A percentile compares a stretch with the other conserved stretches of the same genome.
Evolutionary conservation across 2,888 invertebrate species (phyloP).

Genomic region (Mayetiola destructor): DNA sequence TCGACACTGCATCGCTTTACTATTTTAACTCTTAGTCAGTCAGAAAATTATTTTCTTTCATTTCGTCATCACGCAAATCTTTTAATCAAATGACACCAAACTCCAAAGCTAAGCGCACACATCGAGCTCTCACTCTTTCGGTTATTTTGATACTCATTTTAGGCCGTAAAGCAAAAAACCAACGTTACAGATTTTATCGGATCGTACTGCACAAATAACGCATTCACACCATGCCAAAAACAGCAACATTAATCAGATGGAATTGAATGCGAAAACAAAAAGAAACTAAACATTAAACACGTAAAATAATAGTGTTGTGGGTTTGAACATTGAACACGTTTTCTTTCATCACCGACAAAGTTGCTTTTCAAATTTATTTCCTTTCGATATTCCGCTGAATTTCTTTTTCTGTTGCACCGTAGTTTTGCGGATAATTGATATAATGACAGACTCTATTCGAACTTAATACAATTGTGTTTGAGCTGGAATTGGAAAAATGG

Average conservation of each 20-base stretch:
- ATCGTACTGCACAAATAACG: no score
- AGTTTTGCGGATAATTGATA: constrained; percentile 4
- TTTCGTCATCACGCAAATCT: constrained; percentile 1
- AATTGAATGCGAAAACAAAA: neutral
- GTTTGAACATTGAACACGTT: neutral
- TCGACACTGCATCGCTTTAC: no score
- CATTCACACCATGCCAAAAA: neutral
- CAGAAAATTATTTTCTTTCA: neutral
- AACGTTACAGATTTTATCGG: constrained; percentile 3
- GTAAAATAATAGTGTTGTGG: neutral
- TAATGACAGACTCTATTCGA: constrained; percentile 15
- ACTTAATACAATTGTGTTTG: constrained; percentile 14
- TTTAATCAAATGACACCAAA: constrained; percentile 11
- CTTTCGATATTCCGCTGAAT: no score
- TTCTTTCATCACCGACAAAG: neutral
- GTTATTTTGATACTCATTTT: neutral
- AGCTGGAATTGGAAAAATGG: no score
- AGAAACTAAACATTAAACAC: neutral
- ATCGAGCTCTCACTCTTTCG: neutral
- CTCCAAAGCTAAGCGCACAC: constrained; percentile 8
- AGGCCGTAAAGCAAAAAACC: no score
- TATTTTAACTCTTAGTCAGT: no score
- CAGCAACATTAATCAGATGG: neutral
- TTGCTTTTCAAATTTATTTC: no score
- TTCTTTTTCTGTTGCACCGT: no score